phyloP scores from a whole-genome alignment of 2,113 vertebrate species.

The Benthochromis sp. region DNA sequence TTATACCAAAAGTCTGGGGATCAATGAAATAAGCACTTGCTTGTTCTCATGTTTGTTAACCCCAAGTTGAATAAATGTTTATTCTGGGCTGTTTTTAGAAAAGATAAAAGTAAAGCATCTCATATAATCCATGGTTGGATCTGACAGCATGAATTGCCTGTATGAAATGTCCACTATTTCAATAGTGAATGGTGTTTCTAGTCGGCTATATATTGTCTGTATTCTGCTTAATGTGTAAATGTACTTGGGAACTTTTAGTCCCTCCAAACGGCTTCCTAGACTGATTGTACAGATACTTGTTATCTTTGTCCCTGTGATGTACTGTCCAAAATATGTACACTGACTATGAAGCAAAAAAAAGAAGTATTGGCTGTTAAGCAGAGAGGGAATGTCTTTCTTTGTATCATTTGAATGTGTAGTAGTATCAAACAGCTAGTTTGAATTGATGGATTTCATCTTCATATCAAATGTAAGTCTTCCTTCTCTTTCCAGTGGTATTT shows the following conservation, averaged over 20 bases:
- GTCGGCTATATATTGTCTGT: constrained; percentile 48
- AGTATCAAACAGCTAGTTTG: constrained; percentile 31
- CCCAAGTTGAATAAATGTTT: not conserved
- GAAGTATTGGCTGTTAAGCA: not conserved
- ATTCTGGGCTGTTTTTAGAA: constrained; percentile 5
- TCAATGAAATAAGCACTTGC: not conserved
- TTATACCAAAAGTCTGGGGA: constrained; percentile 6
- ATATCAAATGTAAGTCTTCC: constrained; percentile 57
- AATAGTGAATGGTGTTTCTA: constrained; percentile 35
- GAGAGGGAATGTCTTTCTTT: constrained; percentile 36
- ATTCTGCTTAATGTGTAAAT: constrained; percentile 55
- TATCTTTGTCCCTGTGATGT: constrained; percentile 66
- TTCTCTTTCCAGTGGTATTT: constrained; percentile 39
- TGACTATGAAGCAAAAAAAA: constrained; percentile 40
- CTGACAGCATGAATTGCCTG: constrained; percentile 44
- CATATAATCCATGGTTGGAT: constrained; percentile 31
- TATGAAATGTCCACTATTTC: constrained; percentile 41
- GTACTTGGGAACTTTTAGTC: constrained; percentile 33
- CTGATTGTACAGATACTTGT: constrained; percentile 52
- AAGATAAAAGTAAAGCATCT: constrained; percentile 12
- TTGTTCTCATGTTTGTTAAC: not conserved
- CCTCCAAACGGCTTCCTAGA: constrained; percentile 28
- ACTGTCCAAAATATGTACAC: constrained; percentile 38
- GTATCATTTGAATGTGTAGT: constrained; percentile 45
- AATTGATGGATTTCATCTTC: constrained; percentile 32